These are phyloP conservation scores for Aphelinus atriplicis DNA, from an alignment of 1,140 invertebrate species.

Conservation along the genomic window DNA sequence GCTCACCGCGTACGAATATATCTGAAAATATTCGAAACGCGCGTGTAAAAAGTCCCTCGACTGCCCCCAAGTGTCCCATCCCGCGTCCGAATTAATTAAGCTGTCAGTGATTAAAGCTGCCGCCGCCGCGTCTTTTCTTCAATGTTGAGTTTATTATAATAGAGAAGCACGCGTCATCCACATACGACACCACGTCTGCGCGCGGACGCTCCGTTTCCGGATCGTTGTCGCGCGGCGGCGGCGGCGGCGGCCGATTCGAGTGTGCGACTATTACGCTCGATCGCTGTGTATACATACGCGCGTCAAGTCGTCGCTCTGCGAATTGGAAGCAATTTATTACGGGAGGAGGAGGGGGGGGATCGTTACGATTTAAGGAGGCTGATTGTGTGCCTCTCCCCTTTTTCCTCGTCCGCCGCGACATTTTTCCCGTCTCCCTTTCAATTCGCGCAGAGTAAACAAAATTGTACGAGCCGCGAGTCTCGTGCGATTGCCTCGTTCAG, in stretches of 20 bases:
- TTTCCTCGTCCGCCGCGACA: conserved; percentile 15
- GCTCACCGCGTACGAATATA: too few species aligned
- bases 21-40: too few species aligned
- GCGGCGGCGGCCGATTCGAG: neutral
- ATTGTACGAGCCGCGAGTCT: conserved; percentile 1
- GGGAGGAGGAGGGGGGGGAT: neutral
- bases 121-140: too few species aligned
- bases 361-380: conserved; percentile 31
- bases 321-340: conserved; percentile 35
- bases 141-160: too few species aligned
- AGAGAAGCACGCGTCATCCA: too few species aligned
- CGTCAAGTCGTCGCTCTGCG: conserved; percentile 1
- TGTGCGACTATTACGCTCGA: neutral
- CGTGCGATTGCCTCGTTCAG: conserved; percentile 19
- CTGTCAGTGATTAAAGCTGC: too few species aligned
- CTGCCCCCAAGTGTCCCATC: too few species aligned
- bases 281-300: neutral
- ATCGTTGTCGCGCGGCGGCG: neutral
- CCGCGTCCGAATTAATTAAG: too few species aligned
- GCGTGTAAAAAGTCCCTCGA: too few species aligned
- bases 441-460: conserved; percentile 23
- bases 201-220: neutral
- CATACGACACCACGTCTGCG: too few species aligned
- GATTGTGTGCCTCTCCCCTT: neutral
- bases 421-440: conserved; percentile 36